Base-by-base conservation (phyloP, 2,888 invertebrate species). In the Ochropleura plecta region DNA sequence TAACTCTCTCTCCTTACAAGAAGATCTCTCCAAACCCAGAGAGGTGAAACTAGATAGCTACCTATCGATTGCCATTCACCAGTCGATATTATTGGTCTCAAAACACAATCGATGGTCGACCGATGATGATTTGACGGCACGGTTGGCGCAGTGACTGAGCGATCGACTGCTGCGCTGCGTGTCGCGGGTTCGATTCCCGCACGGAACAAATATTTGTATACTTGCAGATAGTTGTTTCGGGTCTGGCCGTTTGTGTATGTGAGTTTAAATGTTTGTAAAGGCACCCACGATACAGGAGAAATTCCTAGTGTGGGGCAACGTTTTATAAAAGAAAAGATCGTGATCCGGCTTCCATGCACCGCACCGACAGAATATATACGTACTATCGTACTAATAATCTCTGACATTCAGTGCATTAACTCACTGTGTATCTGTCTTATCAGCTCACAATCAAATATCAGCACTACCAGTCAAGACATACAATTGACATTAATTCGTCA, bases 401-500 rank as follows among this genome's bases (percentile, higher is more conserved):
- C 12, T 46, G 18, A 14, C 18, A 49, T 30, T 53, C 18, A 14
- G 7, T 30, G 16, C 70, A 70, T 44, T 51, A 14, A 51, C 18
- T 51, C 3, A 48, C n/a, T 40, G n/a, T 6, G 9, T 40, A n/a
- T 44, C n/a, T 55, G n/a, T 72, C n/a, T 71, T 30, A 46, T 40
- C 30, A 46, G n/a, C 72, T 55, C 14, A 40, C 46, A 5, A 73
- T 48, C 40, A 55, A 40, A 72, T 18, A 30, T 20, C 16, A 46
- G 3, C 30, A 30, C 0, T 46, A 40, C 48, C 16, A 0, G 6
- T 3, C n/a, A 40, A 5, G 10, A 16, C 70, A 70, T 30, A 46
- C 71, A 40, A 46, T 46, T 55, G 30, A n/a, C 5, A 49, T 70
- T 70, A 20, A 51, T 14, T 70, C 70, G 70, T n/a, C 30, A 7